Evolutionary conservation across 2,888 invertebrate species (phyloP).

Genomic region (Cephus nigrinus): DNA sequence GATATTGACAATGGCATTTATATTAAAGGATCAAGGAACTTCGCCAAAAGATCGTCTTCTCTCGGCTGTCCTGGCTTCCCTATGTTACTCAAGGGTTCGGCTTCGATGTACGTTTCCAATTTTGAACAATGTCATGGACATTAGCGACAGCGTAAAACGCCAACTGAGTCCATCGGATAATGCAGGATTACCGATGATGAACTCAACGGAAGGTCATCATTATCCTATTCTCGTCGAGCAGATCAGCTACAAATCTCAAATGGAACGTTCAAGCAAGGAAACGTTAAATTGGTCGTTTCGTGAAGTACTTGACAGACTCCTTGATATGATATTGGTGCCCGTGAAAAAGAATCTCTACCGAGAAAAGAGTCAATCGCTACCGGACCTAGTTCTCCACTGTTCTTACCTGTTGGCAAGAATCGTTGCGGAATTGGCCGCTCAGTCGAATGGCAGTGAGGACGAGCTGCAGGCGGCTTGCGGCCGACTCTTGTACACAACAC

Average conservation of each 20-base stretch:
- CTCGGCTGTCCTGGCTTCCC: constrained; percentile 85
- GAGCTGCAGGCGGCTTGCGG: constrained; percentile 79
- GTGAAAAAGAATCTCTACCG: constrained; percentile 72
- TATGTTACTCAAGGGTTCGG: constrained; percentile 83
- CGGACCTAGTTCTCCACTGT: constrained; percentile 74
- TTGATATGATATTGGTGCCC: constrained; percentile 85
- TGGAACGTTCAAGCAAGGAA: constrained; percentile 60
- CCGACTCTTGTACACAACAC: constrained; percentile 86
- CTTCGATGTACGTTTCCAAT: constrained; percentile 82
- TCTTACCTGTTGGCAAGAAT: constrained; percentile 85
- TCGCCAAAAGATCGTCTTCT: constrained; percentile 74
- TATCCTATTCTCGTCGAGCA: constrained; percentile 83
- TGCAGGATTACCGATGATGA: constrained; percentile 76
- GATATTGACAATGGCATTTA: background rate
- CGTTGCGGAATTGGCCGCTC: constrained; percentile 87
- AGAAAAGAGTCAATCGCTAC: constrained; percentile 69
- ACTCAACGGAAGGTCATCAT: constrained; percentile 76
- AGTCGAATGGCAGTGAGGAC: constrained; percentile 81
- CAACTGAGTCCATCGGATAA: constrained; percentile 78
- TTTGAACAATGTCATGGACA: constrained; percentile 68
- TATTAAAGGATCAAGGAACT: constrained; percentile 62
- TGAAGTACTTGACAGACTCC: constrained; percentile 84
- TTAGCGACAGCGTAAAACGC: constrained; percentile 67
- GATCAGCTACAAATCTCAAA: constrained; percentile 77
- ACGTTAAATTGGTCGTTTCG: constrained; percentile 75